Conservation (phyloP, 2,113 vertebrate species). For the Egretta garzetta region DNA sequence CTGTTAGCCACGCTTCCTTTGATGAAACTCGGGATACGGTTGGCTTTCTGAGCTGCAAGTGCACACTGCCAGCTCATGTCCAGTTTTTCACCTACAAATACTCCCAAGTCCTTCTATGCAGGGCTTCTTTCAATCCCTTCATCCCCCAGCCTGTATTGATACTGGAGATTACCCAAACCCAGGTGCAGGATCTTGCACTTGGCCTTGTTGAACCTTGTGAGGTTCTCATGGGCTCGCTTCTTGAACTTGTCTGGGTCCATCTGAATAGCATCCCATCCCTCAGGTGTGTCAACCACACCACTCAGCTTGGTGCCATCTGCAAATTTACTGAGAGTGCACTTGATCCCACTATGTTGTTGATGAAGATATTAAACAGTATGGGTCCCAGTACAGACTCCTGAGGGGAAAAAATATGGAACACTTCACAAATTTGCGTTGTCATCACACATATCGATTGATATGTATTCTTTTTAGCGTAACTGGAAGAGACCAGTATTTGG, state of each 20-base stretch:
- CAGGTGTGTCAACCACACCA: not conserved
- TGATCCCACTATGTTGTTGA: not conserved
- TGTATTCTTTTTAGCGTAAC: not conserved
- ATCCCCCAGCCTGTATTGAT: not conserved
- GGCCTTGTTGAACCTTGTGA: not conserved
- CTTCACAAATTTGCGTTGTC: not conserved
- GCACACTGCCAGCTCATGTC: not conserved
- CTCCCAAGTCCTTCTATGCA: not conserved
- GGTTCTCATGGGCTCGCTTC: not conserved
- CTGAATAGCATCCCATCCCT: not conserved
- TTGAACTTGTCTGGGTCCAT: not conserved
- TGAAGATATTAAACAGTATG: not conserved
- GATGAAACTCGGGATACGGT: not conserved
- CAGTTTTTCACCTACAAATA: not conserved
- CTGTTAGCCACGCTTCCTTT: too few species aligned
- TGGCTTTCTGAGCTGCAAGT: not conserved
- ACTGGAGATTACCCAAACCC: fast-evolving
- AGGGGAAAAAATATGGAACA: not conserved
- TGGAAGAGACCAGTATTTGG: not conserved
- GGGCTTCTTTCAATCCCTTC: not conserved
- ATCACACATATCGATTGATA: not conserved
- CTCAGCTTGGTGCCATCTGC: not conserved
- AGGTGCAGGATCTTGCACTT: not conserved
- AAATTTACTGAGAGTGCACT: not conserved
- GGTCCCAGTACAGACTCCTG: not conserved